Conservation (phyloP, 2,797 vertebrate genomes). For the Craterocephalus amniculus region DNA sequence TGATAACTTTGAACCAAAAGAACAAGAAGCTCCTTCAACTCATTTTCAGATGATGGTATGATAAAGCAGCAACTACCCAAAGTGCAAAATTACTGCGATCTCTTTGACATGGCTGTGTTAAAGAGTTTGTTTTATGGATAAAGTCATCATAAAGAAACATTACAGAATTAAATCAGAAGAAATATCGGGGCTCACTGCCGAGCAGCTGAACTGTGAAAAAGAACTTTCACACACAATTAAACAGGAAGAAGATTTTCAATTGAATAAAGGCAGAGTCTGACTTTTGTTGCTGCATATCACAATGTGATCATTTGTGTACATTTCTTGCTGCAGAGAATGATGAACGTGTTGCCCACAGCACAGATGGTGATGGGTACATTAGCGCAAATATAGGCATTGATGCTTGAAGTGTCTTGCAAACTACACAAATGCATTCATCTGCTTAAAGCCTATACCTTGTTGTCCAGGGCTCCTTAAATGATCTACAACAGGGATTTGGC, state of each 20-base stretch:
- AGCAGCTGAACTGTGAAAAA: background rate
- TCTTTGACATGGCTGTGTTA: background rate
- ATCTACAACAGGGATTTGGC: background rate
- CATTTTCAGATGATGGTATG: background rate
- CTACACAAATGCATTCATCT: background rate
- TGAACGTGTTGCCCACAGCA: background rate
- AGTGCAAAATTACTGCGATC: background rate
- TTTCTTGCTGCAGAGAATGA: background rate
- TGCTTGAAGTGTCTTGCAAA: background rate
- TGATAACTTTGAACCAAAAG: background rate
- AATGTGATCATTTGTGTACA: background rate
- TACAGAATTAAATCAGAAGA: background rate
- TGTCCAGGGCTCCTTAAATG: background rate
- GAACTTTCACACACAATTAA: background rate
- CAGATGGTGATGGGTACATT: background rate
- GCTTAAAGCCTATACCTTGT: background rate
- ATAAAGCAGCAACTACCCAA: background rate
- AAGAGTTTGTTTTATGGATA: constrained; percentile 2
- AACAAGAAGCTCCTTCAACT: background rate
- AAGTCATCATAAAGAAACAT: background rate
- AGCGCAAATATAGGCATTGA: background rate
- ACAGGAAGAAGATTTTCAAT: background rate
- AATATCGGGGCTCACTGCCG: background rate
- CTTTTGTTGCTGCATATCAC: background rate
- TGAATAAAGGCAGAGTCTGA: background rate